Evolutionary conservation across 1,140 invertebrate genomes (phyloP).

Genomic region (Brevipalpus yothersi): DNA sequence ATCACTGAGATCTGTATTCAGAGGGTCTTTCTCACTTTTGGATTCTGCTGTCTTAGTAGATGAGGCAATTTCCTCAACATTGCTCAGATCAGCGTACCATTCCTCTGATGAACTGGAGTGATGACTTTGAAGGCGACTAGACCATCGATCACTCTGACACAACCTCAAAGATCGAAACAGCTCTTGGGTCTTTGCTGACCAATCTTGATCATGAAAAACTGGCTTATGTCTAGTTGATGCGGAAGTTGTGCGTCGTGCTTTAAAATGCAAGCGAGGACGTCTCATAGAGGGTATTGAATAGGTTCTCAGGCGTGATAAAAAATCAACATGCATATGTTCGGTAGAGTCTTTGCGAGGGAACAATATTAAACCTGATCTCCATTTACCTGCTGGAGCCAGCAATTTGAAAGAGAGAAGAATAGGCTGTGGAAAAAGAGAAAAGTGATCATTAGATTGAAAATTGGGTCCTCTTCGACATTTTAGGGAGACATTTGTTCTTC

Average conservation of each 20-base stretch:
- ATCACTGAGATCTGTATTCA: no score
- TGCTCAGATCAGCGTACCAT: slow-evolving; percentile 2
- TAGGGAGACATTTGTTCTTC: no score
- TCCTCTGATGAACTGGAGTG: slow-evolving; percentile 6
- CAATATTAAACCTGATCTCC: neutral
- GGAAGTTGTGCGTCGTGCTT: neutral
- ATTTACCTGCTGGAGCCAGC: slow-evolving; percentile 5
- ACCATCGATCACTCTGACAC: neutral
- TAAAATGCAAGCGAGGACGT: neutral
- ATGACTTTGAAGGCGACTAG: slow-evolving; percentile 4
- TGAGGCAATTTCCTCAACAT: no score
- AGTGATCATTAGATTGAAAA: neutral
- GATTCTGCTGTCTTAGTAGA: no score
- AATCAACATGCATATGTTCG: neutral
- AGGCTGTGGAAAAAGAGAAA: slow-evolving; percentile 34
- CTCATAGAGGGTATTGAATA: slow-evolving; percentile 1
- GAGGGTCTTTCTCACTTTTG: no score
- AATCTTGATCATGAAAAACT: neutral
- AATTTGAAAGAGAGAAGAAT: slow-evolving; percentile 21
- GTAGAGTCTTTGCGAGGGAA: neutral
- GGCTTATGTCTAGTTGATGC: neutral
- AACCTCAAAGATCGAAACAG: neutral
- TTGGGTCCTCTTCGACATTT: neutral
- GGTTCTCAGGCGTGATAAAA: neutral
- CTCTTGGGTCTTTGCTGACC: slow-evolving; percentile 1